Conservation (phyloP, 1,140 invertebrate genomes). For the Aphaenogaster rudis region DNA sequence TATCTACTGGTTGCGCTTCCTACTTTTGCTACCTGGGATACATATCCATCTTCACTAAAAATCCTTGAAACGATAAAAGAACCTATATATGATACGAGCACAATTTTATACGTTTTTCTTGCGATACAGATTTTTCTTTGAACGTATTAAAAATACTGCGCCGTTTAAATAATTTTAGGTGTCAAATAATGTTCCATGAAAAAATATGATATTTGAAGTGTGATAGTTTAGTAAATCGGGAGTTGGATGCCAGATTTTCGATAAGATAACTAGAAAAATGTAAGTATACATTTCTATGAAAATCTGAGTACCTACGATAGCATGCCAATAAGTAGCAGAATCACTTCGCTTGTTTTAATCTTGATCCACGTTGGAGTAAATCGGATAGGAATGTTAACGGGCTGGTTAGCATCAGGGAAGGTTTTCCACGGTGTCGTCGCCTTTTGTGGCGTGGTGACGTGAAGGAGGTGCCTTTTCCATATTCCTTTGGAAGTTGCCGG, state of each 20-base stretch:
- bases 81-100: not conserved
- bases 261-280: not conserved
- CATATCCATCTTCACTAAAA: not conserved
- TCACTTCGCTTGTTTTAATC: slow-evolving; percentile 42
- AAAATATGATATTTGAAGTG: not conserved
- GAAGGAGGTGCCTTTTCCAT: slow-evolving; percentile 56
- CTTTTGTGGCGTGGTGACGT: slow-evolving; percentile 54
- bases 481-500: slow-evolving; percentile 57
- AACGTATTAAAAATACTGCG: not conserved
- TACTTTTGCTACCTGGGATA: too few species aligned
- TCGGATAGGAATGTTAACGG: slow-evolving; percentile 27
- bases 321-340: slow-evolving; percentile 16
- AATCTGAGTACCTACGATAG: slow-evolving; percentile 1
- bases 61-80: not conserved
- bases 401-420: slow-evolving; percentile 39
- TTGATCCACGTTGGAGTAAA: slow-evolving; percentile 31
- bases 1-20: too few species aligned
- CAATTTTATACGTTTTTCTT: not conserved
- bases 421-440: slow-evolving; percentile 30
- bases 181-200: not conserved
- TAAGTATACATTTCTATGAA: not conserved
- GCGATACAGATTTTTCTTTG: not conserved
- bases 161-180: not conserved
- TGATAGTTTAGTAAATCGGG: not conserved
- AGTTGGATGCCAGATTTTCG: not conserved